Conservation (phyloP, 1,140 invertebrate species). For the Rhopalosiphum padi region DNA sequence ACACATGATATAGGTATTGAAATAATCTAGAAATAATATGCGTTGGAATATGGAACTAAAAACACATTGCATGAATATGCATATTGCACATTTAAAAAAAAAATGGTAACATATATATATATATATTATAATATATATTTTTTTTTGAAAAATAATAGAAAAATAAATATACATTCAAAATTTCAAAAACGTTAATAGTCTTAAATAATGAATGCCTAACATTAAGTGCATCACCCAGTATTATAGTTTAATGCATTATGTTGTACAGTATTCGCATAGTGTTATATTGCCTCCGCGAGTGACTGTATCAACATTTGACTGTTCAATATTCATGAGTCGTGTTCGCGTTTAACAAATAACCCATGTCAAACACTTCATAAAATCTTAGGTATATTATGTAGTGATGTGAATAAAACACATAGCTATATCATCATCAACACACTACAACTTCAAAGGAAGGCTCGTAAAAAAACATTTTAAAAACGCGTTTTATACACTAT, state of each 20-base stretch:
- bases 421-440: background rate
- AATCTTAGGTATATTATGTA: background rate
- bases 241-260: background rate
- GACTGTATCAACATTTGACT: background rate
- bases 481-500: background rate
- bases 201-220: too few relatives aligned
- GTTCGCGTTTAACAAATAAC: background rate
- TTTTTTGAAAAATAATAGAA: too few relatives aligned
- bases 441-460: background rate
- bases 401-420: background rate
- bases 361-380: background rate
- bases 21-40: too few relatives aligned
- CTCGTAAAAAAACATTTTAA: background rate
- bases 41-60: too few relatives aligned
- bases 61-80: too few relatives aligned
- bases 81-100: too few relatives aligned
- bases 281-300: background rate
- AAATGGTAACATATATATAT: too few relatives aligned
- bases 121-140: too few relatives aligned
- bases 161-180: too few relatives aligned
- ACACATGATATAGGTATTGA: too few relatives aligned
- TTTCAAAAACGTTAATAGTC: too few relatives aligned
- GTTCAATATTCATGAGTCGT: background rate
- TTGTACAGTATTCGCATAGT: background rate
- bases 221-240: too few relatives aligned